Evolutionary conservation across 2,113 vertebrate species (phyloP), one percentile per base, ranked within the genome.

Genomic region (Caranx ignobilis): DNA sequence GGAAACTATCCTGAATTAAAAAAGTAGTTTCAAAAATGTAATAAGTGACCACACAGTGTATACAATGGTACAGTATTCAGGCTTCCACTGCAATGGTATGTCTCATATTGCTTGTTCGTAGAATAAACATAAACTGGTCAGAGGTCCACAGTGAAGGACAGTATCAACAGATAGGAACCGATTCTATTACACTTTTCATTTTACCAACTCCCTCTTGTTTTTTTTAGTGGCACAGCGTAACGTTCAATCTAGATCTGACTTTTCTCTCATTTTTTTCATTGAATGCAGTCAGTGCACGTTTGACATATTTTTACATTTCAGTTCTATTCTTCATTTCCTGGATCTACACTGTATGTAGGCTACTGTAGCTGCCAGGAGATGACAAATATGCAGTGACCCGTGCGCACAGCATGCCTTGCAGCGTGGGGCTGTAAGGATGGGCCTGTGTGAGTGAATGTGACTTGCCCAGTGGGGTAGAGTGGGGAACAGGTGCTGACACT

Each of bases 401-500:
- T 67, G 50, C 9, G 13, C 62, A 5, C 88, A 86, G 88, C 82
- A 71, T 67, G 85, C 72, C 78, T 70, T 56, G 67, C 69, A 69
- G 84, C 83, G 65, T 57, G 16, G 84, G 75, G 84, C 82, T 77
- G 80, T 54, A 71, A 71, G 75, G 68, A 80, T 21, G 68, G 72
- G 43, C 56, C 26, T 21, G 73, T 50, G 87, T 88, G 81, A 88
- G 78, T 57, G 71, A 63, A 81, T 74, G 79, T 77, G 84, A 84
- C 84, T 86, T 67, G 69, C 86, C 60, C 86, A 74, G 81, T 84
- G 79, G 77, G 86, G 70, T 45, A 50, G 66, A 74, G 72, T 15
- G 19, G 78, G 56, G 63, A 90, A 90, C 92, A 93, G 91, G 89
- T 94, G 92, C 78, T 59, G 68, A 83, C 87, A 57, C 87, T 82